Conservation (phyloP, 2,113 vertebrate species). For the Zootoca vivipara region DNA sequence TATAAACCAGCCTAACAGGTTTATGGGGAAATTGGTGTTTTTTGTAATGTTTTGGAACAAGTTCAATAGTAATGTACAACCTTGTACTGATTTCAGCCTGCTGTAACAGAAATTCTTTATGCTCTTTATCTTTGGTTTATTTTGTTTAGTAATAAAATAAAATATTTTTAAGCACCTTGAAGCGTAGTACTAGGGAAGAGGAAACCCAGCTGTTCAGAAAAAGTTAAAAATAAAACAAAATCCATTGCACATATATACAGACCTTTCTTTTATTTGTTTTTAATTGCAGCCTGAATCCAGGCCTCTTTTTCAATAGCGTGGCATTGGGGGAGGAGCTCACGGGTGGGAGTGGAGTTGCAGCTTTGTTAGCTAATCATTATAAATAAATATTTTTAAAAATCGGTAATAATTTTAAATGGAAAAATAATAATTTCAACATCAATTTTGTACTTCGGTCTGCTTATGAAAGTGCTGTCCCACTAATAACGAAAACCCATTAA, state of each 20-base stretch:
- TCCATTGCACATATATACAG: background rate
- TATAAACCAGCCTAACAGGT: no score
- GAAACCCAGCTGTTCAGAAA: background rate
- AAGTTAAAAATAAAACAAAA: no score
- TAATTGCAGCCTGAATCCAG: background rate
- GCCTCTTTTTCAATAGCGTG: background rate
- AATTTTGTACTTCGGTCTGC: slow-evolving; percentile 27
- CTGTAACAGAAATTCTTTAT: no score
- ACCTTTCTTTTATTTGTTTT: background rate
- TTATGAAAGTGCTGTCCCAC: background rate
- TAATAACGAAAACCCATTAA: slow-evolving; percentile 35
- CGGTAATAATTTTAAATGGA: background rate
- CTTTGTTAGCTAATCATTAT: background rate
- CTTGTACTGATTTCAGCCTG: no score
- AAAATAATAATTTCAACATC: background rate
- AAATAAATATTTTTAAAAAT: background rate
- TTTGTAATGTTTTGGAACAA: no score
- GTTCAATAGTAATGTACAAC: no score
- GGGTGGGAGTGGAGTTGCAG: background rate
- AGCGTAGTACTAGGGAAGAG: background rate
- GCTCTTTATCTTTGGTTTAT: no score
- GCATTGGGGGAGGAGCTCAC: no score
- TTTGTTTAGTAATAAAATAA: no score
- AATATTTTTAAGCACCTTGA: background rate
- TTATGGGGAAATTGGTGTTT: no score